Evolutionary conservation across 2,113 vertebrate genomes (phyloP), one percentile per base, ranked within the genome.

Genomic region (Pristiophorus japonicus): DNA sequence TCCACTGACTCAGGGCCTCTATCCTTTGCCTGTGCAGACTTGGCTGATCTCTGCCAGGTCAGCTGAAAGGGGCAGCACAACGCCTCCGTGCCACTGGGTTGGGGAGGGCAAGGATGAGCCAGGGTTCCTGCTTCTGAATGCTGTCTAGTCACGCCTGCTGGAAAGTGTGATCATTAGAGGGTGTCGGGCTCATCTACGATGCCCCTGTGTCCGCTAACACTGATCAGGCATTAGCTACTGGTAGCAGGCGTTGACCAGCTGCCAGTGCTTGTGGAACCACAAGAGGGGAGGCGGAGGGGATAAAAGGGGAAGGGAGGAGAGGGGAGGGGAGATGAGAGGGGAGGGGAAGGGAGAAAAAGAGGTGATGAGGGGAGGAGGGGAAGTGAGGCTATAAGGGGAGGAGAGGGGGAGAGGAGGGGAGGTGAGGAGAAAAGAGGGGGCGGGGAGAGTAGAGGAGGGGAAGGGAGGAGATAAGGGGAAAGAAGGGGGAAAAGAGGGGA

Each of bases 391-490:
- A 42, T 4, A 6, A 84, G 78, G 38, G 16, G 42, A 85, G 27
- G 87, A 90, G 14, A 14, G 12, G 8, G 16, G 51, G 8, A 27
- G 45, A 8, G 14, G 11, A 24, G 18, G 7, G 22, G 45, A 4
- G 34, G 0, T 8, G 88, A 2, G 2, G 18, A 8, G 88, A 5
- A 1, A 18, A 5, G 16, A 5, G 38, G 34, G 0, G 1, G 1
- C 8, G 88, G 11, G 59, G 55, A 2, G n/a, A 27, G 85, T n/a
- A 18, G 16, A 20, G 75, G 75, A 42, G 38, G 12, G n/a, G 34
- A 42, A 14, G 11, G 27, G 55, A n/a, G 51, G 51, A 14, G 24
- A 27, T 59, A 6, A 34, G 30, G 4, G 30, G 24, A 90, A 11
- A 47, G 84, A 7, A 81, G 38, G 67, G 27, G 70, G 34, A n/a